These are phyloP conservation scores for Trachurus trachurus DNA, from an alignment of 2,797 vertebrate species.

Conservation along the genomic window DNA sequence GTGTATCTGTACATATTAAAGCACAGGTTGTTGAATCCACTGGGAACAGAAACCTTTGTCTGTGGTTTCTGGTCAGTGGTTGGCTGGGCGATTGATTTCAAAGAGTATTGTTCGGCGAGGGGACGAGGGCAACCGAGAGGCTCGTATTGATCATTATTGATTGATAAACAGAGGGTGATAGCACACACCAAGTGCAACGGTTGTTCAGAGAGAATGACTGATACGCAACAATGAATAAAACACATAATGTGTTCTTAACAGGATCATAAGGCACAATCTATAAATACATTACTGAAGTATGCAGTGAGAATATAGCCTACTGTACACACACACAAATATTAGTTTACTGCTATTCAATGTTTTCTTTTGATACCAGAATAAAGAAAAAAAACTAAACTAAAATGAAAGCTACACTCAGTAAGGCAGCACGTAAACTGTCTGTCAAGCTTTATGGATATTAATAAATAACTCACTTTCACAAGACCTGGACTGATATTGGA, in stretches of 20 bases:
- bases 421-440: not conserved
- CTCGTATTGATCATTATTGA: conserved; percentile 20
- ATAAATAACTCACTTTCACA: too few relatives aligned
- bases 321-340: too few relatives aligned
- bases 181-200: not conserved
- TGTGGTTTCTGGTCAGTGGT: conserved; percentile 2
- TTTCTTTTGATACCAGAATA: too few relatives aligned
- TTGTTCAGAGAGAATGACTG: not conserved
- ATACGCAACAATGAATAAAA: not conserved
- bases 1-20: not conserved
- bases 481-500: too few relatives aligned
- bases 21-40: not conserved
- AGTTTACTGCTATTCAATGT: too few relatives aligned
- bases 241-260: not conserved
- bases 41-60: not conserved
- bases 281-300: not conserved
- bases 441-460: too few relatives aligned
- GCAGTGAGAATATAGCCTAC: too few relatives aligned
- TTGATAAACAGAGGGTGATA: conserved; percentile 8
- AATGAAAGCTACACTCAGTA: not conserved
- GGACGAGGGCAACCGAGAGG: not conserved
- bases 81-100: conserved; percentile 8
- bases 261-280: not conserved
- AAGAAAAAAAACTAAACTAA: too few relatives aligned
- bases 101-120: not conserved